Percentiles rank a stretch among this genome's conserved stretches.
These are phyloP conservation scores for Lacanobia wlatinum DNA, from an alignment of 2,888 invertebrate genomes.

Conservation along the genomic window DNA sequence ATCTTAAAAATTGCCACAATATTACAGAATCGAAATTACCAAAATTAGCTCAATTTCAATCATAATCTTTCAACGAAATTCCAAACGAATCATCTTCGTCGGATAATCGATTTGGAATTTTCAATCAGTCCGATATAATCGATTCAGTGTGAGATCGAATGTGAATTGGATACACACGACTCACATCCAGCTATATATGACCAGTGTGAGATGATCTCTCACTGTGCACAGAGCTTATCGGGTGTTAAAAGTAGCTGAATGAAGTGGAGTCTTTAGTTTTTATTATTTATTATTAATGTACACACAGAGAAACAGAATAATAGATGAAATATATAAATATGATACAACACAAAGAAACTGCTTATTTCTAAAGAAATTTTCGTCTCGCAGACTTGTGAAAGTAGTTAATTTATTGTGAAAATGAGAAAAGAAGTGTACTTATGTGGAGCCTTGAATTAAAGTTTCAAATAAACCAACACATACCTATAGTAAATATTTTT, in stretches of 20 bases:
- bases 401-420: too few species aligned
- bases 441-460: too few species aligned
- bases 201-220: slow-evolving; percentile 8
- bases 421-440: too few species aligned
- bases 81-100: slow-evolving; percentile 54
- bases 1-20: slow-evolving; percentile 6
- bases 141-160: slow-evolving; percentile 62
- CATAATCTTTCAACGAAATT: slow-evolving; percentile 53
- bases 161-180: slow-evolving; percentile 53
- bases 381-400: too few species aligned
- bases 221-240: not conserved
- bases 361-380: too few species aligned
- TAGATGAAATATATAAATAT: too few species aligned
- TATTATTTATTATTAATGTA: too few species aligned
- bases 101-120: slow-evolving; percentile 63
- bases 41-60: slow-evolving; percentile 49
- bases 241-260: not conserved
- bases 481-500: too few species aligned
- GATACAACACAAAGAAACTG: too few species aligned
- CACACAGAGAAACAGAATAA: too few species aligned
- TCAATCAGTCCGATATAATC: slow-evolving; percentile 67
- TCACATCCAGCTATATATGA: not conserved
- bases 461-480: too few species aligned
- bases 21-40: slow-evolving; percentile 11
- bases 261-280: not conserved